A percentile compares a stretch with the other conserved stretches of the same genome.
phyloP scores from a whole-genome alignment of 2,888 invertebrate species.

The Coleophora flavipennella region DNA sequence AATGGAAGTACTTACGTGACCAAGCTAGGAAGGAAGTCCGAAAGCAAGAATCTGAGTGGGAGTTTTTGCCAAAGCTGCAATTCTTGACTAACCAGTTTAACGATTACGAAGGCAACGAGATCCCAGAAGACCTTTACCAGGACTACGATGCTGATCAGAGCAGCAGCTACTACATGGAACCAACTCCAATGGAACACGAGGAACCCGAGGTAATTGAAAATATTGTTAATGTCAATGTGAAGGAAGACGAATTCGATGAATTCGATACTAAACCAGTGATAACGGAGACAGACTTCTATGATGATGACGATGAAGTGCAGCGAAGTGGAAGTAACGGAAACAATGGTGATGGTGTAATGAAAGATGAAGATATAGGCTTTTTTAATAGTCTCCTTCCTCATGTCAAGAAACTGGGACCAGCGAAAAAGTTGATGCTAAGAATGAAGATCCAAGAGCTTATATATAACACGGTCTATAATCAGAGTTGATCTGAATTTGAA shows the following conservation, averaged over 20 bases:
- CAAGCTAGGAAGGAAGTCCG: constrained; percentile 61
- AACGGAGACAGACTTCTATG: constrained; percentile 62
- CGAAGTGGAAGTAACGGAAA: constrained; percentile 23
- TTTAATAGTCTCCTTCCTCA: constrained; percentile 62
- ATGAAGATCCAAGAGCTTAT: constrained; percentile 66
- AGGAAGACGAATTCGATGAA: constrained; percentile 63
- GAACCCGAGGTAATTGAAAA: constrained; percentile 8
- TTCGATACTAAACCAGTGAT: constrained; percentile 63
- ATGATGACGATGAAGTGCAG: constrained; percentile 54
- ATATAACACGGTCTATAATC: constrained; percentile 63
- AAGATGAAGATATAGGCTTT: constrained; percentile 63
- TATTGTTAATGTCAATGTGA: constrained; percentile 25
- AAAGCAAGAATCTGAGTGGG: constrained; percentile 59
- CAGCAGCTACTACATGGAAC: constrained; percentile 41
- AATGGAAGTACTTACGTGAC: constrained; percentile 64
- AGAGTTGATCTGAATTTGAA: constrained; percentile 23
- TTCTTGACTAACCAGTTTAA: constrained; percentile 61
- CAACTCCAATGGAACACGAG: constrained; percentile 16
- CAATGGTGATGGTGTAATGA: constrained; percentile 28
- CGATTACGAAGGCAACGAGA: constrained; percentile 46
- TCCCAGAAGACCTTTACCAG: constrained; percentile 31
- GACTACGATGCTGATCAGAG: constrained; percentile 39
- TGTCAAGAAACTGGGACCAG: constrained; percentile 57
- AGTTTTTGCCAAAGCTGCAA: constrained; percentile 50
- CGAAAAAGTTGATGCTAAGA: constrained; percentile 59